A percentile compares a stretch with the other conserved stretches of the same genome.
Evolutionary conservation across 2,797 vertebrate species (phyloP).

Genomic region (Artibeus jamaicensis): DNA sequence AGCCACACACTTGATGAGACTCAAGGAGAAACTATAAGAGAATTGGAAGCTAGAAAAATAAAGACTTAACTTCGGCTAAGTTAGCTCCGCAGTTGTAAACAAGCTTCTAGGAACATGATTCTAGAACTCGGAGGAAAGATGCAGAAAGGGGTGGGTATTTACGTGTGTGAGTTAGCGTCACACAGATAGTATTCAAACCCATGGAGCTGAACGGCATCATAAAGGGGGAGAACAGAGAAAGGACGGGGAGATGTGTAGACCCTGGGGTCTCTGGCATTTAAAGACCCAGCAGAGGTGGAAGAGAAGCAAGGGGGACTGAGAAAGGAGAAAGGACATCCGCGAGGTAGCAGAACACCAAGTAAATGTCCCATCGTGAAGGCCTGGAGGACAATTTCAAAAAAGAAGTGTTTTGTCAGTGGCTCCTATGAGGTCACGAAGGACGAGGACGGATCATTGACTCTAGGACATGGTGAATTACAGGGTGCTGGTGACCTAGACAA

Average conservation of each 20-base stretch:
- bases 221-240: background rate
- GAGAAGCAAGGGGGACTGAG: background rate
- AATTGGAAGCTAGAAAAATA: background rate
- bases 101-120: background rate
- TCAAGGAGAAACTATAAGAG: background rate
- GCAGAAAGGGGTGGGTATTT: background rate
- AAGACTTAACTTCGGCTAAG: background rate
- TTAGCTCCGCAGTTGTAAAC: background rate
- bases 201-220: background rate
- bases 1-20: background rate
- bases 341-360: background rate
- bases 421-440: background rate
- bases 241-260: background rate
- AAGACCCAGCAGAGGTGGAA: background rate
- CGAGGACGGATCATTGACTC: background rate
- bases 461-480: background rate
- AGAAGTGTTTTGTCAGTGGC: background rate
- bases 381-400: background rate
- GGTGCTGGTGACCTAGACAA: background rate
- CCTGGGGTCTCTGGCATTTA: background rate
- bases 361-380: background rate
- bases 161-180: background rate
- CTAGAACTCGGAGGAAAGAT: background rate
- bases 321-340: background rate
- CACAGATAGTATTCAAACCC: background rate